These are phyloP conservation scores for Hycleus phaleratus DNA, from an alignment of 1,140 invertebrate genomes.

Conservation along the genomic window DNA sequence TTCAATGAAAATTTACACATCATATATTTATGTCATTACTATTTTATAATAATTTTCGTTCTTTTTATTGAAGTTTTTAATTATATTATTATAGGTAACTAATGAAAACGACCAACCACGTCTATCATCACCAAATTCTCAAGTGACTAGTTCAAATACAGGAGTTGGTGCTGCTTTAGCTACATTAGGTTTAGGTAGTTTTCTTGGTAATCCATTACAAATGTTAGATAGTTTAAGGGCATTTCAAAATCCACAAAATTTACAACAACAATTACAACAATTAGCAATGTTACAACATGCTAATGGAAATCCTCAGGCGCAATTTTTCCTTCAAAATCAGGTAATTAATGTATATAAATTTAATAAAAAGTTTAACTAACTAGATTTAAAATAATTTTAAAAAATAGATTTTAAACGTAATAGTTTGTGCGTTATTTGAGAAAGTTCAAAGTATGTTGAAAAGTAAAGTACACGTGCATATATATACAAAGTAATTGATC, in stretches of 20 bases:
- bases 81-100: conserved; percentile 31
- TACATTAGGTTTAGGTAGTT: conserved; percentile 44
- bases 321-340: conserved; percentile 76
- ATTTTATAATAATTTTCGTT: not conserved
- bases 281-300: conserved; percentile 61
- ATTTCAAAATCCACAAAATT: conserved; percentile 36
- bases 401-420: too few species aligned
- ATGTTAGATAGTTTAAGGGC: conserved; percentile 56
- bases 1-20: not conserved
- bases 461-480: too few species aligned
- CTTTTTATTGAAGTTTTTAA: not conserved
- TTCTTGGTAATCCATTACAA: conserved; percentile 58
- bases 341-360: conserved; percentile 39
- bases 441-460: too few species aligned
- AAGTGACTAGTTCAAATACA: conserved; percentile 46
- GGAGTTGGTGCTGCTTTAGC: conserved; percentile 53
- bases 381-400: too few species aligned
- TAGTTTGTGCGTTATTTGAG: too few species aligned
- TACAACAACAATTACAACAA: conserved; percentile 54
- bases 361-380: too few species aligned
- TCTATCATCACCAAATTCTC: conserved; percentile 49
- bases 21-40: not conserved
- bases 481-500: too few species aligned
- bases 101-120: conserved; percentile 46
- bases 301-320: conserved; percentile 53